phyloP scores from a whole-genome alignment of 2,888 invertebrate genomes.

The Drosophila pseudotakahashii region DNA sequence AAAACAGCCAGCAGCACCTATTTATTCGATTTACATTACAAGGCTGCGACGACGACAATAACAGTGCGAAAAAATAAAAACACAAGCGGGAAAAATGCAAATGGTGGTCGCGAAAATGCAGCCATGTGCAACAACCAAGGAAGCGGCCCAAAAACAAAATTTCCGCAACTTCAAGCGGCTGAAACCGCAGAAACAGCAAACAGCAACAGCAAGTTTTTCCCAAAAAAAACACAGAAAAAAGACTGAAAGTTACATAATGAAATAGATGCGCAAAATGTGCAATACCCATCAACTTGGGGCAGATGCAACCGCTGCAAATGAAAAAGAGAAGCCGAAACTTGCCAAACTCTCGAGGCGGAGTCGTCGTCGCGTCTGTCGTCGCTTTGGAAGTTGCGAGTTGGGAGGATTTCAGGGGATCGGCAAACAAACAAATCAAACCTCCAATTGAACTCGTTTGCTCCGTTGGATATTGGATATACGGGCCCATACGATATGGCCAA shows the following conservation, averaged over 20 bases:
- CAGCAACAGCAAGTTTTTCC: conserved; percentile 42
- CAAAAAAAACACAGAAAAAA: conserved; percentile 57
- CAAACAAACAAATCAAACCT: conserved; percentile 46
- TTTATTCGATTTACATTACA: conserved; percentile 35
- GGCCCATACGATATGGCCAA: conserved; percentile 19
- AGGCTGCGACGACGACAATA: conserved; percentile 31
- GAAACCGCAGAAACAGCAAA: conserved; percentile 27
- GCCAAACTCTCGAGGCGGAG: conserved; percentile 64
- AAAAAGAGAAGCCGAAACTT: conserved; percentile 52
- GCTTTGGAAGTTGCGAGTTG: conserved; percentile 1
- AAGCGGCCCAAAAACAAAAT: conserved; percentile 50
- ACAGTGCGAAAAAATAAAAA: conserved; percentile 22
- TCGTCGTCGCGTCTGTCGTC: conserved; percentile 22
- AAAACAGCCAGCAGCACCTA: conserved; percentile 49
- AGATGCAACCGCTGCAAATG: conserved; percentile 59
- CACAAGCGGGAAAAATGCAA: conserved; percentile 60
- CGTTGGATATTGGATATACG: conserved; percentile 30
- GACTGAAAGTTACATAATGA: conserved; percentile 74
- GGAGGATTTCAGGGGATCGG: conserved; percentile 26
- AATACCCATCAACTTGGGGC: conserved; percentile 52
- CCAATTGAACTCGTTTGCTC: conserved; percentile 71
- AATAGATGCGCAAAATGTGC: conserved; percentile 79
- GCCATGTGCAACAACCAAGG: conserved; percentile 66
- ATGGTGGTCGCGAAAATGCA: conserved; percentile 65
- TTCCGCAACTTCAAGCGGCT: conserved; percentile 68